Conservation (phyloP, 2,888 invertebrate species). For the Melinaea menophilus region DNA sequence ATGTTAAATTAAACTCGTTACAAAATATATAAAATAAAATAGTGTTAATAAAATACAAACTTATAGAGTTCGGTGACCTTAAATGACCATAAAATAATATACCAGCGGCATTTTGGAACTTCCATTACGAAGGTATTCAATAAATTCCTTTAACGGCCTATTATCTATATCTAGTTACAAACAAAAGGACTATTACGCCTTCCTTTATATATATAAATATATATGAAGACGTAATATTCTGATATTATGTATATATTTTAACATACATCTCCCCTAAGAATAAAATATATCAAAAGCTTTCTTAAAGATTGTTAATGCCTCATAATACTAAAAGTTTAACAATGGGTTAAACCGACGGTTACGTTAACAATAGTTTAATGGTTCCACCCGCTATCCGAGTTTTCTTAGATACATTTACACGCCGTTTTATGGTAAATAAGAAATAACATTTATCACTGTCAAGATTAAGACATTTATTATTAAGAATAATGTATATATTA, state of each 20-base stretch:
- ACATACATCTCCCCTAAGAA: background rate
- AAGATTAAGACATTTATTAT: constrained; percentile 1
- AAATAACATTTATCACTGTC: constrained; percentile 3
- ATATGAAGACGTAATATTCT: background rate
- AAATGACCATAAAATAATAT: background rate
- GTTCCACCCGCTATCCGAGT: background rate
- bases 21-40: background rate
- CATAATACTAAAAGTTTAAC: background rate
- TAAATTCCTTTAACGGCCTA: constrained; percentile 3
- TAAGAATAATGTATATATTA: background rate
- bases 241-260: background rate
- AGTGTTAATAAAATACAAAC: background rate
- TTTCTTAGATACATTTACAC: background rate
- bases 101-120: background rate
- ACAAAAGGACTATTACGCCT: background rate
- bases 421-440: background rate
- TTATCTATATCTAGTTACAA: background rate
- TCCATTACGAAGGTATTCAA: background rate
- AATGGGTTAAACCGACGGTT: background rate
- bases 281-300: background rate
- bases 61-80: background rate
- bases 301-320: background rate
- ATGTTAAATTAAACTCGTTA: too few relatives aligned
- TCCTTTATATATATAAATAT: background rate
- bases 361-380: background rate